These are phyloP conservation scores for Ganaspis brasiliensis DNA, from an alignment of 2,888 invertebrate genomes.

Conservation along the genomic window DNA sequence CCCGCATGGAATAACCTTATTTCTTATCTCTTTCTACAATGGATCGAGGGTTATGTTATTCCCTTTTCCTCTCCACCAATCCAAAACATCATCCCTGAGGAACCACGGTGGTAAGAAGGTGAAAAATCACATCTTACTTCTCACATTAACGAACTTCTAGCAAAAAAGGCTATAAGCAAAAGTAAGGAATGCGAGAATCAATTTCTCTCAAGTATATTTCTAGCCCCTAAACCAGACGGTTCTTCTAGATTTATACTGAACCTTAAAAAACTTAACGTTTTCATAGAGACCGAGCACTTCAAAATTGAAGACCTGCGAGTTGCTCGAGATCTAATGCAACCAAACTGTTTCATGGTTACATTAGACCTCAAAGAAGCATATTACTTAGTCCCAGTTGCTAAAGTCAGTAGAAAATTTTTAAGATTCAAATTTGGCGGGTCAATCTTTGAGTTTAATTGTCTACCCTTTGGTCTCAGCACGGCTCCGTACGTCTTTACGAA, in stretches of 20 bases:
- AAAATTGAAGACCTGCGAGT: slow-evolving; percentile 48
- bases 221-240: too few relatives aligned
- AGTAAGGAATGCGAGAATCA: too few relatives aligned
- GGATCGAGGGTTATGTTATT: slow-evolving; percentile 54
- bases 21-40: slow-evolving; percentile 20
- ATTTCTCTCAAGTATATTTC: too few relatives aligned
- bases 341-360: slow-evolving; percentile 46
- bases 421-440: slow-evolving; percentile 54
- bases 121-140: slow-evolving; percentile 22
- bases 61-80: slow-evolving; percentile 47
- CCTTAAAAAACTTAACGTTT: too few relatives aligned
- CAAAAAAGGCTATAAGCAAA: too few relatives aligned
- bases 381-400: slow-evolving; percentile 54
- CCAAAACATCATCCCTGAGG: slow-evolving; percentile 43
- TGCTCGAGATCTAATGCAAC: slow-evolving; percentile 30
- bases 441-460: slow-evolving; percentile 55
- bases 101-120: slow-evolving; percentile 44
- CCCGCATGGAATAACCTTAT: slow-evolving; percentile 8
- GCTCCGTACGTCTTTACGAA: slow-evolving; percentile 64
- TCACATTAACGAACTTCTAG: background rate
- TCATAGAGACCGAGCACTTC: too few relatives aligned
- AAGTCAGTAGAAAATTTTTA: slow-evolving; percentile 59
- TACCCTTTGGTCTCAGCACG: slow-evolving; percentile 54
- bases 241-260: too few relatives aligned
- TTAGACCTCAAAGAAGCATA: slow-evolving; percentile 57